Evolutionary conservation across 2,888 invertebrate genomes (phyloP), one percentile per base, ranked within the genome.

Genomic region (Leptogaster cylindrica): DNA sequence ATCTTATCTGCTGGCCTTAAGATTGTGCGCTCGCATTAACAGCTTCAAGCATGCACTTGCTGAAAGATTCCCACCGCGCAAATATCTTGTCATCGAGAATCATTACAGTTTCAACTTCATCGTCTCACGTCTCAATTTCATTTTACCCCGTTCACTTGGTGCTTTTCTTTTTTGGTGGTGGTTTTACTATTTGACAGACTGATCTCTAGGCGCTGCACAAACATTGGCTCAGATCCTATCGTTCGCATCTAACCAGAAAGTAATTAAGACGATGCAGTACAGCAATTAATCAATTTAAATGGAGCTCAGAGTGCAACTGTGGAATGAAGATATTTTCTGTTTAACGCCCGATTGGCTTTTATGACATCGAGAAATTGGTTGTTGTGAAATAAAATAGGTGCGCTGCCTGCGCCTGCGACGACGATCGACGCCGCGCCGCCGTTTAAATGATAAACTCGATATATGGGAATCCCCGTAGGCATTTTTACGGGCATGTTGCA

Each of bases 281-380:
- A 25, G 50, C 65, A 44, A 67, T 66, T 66, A 68, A 66, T 68
- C 65, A 67, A 68, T 58, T 67, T 68, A 46, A 66, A 68, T 65
- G 65, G 51, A 25, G 28, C 36, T 20, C 31, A 31, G 28, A 58
- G 50, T 27, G 28, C 44, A 68, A 55, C 55, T 68, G 25, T 12
- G 33, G 48, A 48, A 64, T 46, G 25, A 51, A 65, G 20, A n/a
- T 65, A 65, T 51, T 65, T 65, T 25, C 18, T 33, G 25, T 44
- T 66, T 16, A n/a, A 18, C n/a, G 28, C 27, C 6, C n/a, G 14
- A 44, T 61, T 27, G 25, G 28, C 2, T 44, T 18, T 41, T 23
- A 28, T 18, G 27, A 61, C 41, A 14, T 41, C 27, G n/a, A 44
- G 39, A 41, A 61, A 14, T 25, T 6, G n/a, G 16, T 28, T 3